These are phyloP conservation scores for Pyralis farinalis DNA, from an alignment of 2,888 invertebrate genomes.

Conservation along the genomic window DNA sequence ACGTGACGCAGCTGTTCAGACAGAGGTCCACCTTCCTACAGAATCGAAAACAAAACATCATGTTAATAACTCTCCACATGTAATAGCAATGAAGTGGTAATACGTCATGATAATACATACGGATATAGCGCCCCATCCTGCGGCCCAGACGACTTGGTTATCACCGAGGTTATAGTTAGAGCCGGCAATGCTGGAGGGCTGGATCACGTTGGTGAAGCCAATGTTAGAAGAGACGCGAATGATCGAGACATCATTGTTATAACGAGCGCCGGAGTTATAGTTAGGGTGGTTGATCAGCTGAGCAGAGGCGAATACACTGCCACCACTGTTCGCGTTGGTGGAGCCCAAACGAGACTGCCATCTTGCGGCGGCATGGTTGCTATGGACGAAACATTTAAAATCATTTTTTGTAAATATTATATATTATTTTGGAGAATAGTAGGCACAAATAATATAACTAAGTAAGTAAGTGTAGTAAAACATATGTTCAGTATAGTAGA, in stretches of 20 bases:
- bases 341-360: conserved; percentile 34
- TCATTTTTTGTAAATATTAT: too few species aligned
- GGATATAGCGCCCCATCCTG: conserved; percentile 34
- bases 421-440: too few species aligned
- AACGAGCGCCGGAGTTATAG: conserved; percentile 23
- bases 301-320: conserved; percentile 15
- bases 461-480: too few species aligned
- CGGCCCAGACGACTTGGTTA: conserved; percentile 32
- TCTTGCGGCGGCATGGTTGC: conserved; percentile 16
- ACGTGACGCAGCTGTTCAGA: conserved; percentile 40
- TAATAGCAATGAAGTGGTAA: too few species aligned
- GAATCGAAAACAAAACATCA: too few species aligned
- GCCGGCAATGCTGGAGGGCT: conserved; percentile 27
- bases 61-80: too few species aligned
- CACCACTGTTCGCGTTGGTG: conserved; percentile 25
- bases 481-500: too few species aligned
- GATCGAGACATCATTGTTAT: conserved; percentile 36
- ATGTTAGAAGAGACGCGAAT: conserved; percentile 19
- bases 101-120: conserved; percentile 23
- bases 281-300: conserved; percentile 26
- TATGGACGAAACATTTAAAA: background rate
- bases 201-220: conserved; percentile 19
- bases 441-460: too few species aligned
- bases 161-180: conserved; percentile 29
- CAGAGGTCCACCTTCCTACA: background rate